Evolutionary conservation across 2,888 invertebrate species (phyloP), one percentile per base, ranked within the genome.

Genomic region (Gastracanthus pulcherrimus): DNA sequence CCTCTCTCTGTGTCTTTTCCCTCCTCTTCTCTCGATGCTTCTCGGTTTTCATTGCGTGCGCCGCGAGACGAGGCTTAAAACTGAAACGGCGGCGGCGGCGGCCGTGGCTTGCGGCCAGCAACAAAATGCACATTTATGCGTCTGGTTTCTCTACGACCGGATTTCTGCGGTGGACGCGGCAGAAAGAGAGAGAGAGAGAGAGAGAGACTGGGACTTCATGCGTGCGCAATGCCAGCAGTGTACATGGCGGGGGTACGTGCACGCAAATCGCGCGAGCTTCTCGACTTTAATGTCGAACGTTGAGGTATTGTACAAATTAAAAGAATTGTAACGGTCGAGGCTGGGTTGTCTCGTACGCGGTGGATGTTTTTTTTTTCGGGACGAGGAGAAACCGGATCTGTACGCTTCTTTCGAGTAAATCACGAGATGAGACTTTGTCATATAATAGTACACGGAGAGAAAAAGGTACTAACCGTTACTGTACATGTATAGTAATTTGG

Each of bases 121-220:
- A 79, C 79, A 79, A 79, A 79, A 79, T 79, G 67, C 67, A 74
- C 79, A 74, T 58, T 79, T 79, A 79, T 45, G 72, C 72, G 79
- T 79, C 71, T 79, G 79, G 62, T 67, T 75, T 70, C 72, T 80
- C 64, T 70, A 66, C 76, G 70, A 80, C 80, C 80, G 80, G 76
- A 80, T 80, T 80, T 75, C 75, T 76, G 76, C 76, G 80, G 76
- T 71, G 66, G 71, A 80, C 75, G 75, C 29, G n/a, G 48, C n/a
- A n/a, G n/a, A n/a, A n/a, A n/a, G n/a, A n/a, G n/a, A n/a, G n/a
- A n/a, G n/a, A n/a, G n/a, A n/a, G n/a, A n/a, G n/a, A n/a, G n/a
- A n/a, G n/a, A n/a, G n/a, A n/a, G n/a, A n/a, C n/a, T n/a, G n/a
- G n/a, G n/a, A n/a, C n/a, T n/a, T n/a, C n/a, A n/a, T n/a, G n/a